phyloP scores from a whole-genome alignment of 2,797 vertebrate species.

The Chanos chanos region DNA sequence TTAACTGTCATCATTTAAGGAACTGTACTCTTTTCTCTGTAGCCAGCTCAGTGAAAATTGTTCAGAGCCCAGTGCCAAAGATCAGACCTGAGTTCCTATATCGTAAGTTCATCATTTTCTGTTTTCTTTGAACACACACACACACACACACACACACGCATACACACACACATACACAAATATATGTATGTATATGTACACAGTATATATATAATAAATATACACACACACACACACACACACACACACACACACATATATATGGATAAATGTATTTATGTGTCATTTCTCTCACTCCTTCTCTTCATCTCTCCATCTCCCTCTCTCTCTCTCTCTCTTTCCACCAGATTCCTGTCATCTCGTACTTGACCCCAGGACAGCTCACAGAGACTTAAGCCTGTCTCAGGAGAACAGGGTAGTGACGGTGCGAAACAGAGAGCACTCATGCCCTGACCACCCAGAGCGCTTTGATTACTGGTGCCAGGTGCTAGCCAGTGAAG shows the following conservation, averaged over 20 bases:
- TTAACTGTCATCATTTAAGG: background rate
- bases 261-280: background rate
- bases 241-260: background rate
- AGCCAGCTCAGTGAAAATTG: slow-evolving; percentile 38
- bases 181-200: background rate
- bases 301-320: slow-evolving; percentile 28
- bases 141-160: background rate
- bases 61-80: slow-evolving; percentile 33
- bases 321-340: background rate
- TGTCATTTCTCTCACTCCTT: slow-evolving; percentile 22
- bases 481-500: slow-evolving; percentile 42
- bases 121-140: background rate
- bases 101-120: slow-evolving; percentile 13
- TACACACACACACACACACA: no score
- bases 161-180: no score
- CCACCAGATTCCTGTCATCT: slow-evolving; percentile 25
- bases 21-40: slow-evolving; percentile 12
- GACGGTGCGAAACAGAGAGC: slow-evolving; percentile 7
- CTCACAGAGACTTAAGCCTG: slow-evolving; percentile 32
- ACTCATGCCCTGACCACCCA: slow-evolving; percentile 27
- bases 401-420: slow-evolving; percentile 20
- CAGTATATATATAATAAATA: background rate
- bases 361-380: slow-evolving; percentile 28
- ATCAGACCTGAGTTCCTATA: slow-evolving; percentile 37
- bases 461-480: slow-evolving; percentile 47